Evolutionary conservation across 2,113 vertebrate genomes (phyloP), one percentile per base, ranked within the genome.

Genomic region (Pterocles gutturalis): DNA sequence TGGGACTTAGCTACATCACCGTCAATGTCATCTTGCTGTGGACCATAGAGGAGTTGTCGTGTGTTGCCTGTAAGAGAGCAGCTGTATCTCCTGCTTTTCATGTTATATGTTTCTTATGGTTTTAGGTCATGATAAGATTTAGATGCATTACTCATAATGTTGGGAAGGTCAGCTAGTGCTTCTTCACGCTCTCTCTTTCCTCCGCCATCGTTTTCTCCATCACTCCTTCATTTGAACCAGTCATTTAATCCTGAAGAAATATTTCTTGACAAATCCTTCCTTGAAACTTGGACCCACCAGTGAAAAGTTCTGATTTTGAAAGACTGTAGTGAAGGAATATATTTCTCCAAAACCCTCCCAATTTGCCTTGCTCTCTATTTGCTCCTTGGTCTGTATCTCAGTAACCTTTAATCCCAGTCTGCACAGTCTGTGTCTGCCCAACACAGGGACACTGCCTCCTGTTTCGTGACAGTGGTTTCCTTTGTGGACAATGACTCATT

Each of bases 401-500:
- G 69, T 28, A 78, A 12, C 51, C 15, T 75, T 70, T n/a, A 19
- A 65, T 13, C 60, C 17, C 51, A 75, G 36, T 1, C 53, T 57
- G 60, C 31, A 67, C 48, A 60, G 9, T 53, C 36, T 53, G 14
- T 58, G 58, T 41, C 61, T 58, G 38, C 36, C n/a, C 7, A 6
- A 0, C 6, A 6, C 9, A 19, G 36, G 41, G 36, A 34, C 38
- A 8, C 29, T 54, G n/a, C 6, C 28, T 88, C 55, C 64, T 55
- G 10, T 10, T 49, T 21, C 0, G 0, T 57, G 48, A 1, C 57
- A 49, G 45, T 19, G 34, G 3, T 58, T 90, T 57, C 15, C 45
- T 66, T 9, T n/a, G 28, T 11, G 66, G 49, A 24, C 19, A 16
- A 2, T 34, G 36, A 46, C 34, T 43, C 0, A 0, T 36, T 22